Evolutionary conservation across 2,113 vertebrate genomes (phyloP).

Genomic region (Benitochromis conjunctus): DNA sequence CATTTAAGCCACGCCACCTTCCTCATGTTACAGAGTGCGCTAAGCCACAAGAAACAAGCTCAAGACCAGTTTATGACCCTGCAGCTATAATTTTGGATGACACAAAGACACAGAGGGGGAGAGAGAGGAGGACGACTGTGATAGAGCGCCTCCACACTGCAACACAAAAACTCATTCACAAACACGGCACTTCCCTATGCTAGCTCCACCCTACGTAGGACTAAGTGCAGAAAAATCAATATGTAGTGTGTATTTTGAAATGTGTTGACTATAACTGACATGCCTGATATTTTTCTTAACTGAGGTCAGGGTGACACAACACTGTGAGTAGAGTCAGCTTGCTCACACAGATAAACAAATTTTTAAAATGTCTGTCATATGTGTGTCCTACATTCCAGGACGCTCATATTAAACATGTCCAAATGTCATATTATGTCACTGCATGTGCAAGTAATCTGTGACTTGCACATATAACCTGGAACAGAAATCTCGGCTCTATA

Average conservation of each 20-base stretch:
- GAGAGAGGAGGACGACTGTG: neutral
- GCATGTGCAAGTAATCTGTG: neutral
- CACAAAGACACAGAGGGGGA: neutral
- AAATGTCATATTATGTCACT: neutral
- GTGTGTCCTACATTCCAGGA: neutral
- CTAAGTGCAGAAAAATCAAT: neutral
- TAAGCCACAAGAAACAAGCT: neutral
- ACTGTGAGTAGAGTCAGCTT: neutral
- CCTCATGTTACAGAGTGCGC: neutral
- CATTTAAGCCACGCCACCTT: neutral
- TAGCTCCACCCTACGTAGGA: neutral
- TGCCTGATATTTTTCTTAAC: neutral
- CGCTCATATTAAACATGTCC: neutral
- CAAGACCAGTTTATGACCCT: neutral
- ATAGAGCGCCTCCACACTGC: neutral
- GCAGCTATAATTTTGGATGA: neutral
- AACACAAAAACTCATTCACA: neutral
- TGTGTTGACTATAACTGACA: neutral
- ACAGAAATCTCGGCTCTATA: neutral
- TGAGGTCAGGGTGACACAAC: conserved; percentile 11
- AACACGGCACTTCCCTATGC: fast-evolving
- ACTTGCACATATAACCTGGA: too few relatives aligned
- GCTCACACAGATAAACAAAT: neutral
- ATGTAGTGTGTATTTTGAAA: neutral
- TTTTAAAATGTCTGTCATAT: neutral